Evolutionary conservation across 2,113 vertebrate species (phyloP), one percentile per base, ranked within the genome.

Genomic region (Oriolus oriolus): DNA sequence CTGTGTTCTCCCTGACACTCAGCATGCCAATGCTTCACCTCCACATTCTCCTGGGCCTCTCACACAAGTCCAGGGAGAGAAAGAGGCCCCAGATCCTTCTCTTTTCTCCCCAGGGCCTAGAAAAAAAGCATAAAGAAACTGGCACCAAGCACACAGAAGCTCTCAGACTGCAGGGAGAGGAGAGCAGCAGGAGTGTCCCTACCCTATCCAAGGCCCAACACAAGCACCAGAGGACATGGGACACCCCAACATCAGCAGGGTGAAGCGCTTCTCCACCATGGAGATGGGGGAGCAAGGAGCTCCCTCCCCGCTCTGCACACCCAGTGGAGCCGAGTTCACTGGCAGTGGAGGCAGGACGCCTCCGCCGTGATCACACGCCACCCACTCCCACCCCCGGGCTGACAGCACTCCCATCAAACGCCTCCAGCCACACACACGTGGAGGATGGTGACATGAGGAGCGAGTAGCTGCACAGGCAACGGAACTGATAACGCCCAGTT

Each of bases 351-450:
- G 95, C 94, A 96, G 89, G 89, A 92, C 86, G 94, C 96, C 95
- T 96, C 89, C 20, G 24, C 94, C 1, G 1, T 2, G 30, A 89
- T 96, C 91, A 90, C 96, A 89, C 73, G 0, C 93, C 95, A 84
- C 96, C 96, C 95, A 96, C 95, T 95, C 64, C 56, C 96, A 84
- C 96, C 96, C 94, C 95, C 96, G 0, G 96, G 74, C 95, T 97
- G 96, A 96, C 96, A 97, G 95, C 96, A 89, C 96, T 97, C 94
- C 96, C 84, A n/a, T 97, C 96, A 97, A 96, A 96, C 96, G 95
- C 96, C 96, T 95, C 95, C 96, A 95, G 94, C 95, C 95, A 92
- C 89, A 83, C 95, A 97, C 96, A 94, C 96, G 76, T 95, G 96
- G 95, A 95, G 87, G 92, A 96, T 91, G 94, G 90, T 95, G 92